These are phyloP conservation scores for Siphlonurus alternatus DNA, from an alignment of 2,888 invertebrate species.

Conservation along the genomic window DNA sequence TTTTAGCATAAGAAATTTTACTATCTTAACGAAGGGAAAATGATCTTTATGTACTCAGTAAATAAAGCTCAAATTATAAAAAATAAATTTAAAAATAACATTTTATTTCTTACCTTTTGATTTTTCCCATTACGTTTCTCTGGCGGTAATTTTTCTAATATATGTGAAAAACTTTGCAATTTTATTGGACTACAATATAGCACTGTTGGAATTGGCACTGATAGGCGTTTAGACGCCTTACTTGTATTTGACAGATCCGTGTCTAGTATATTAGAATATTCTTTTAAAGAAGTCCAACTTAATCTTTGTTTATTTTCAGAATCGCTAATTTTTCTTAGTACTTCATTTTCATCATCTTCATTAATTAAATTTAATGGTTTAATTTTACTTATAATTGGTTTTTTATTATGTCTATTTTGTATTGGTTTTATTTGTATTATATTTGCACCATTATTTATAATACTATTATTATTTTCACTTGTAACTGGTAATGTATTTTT, in stretches of 20 bases:
- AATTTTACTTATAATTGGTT: not conserved
- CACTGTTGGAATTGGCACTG: not conserved
- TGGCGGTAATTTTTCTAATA: not conserved
- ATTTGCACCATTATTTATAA: not conserved
- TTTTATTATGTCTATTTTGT: not conserved
- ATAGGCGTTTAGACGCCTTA: not conserved
- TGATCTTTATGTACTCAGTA: too few relatives aligned
- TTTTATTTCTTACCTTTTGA: not conserved
- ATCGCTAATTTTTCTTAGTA: not conserved
- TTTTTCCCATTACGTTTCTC: not conserved
- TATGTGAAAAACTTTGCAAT: not conserved
- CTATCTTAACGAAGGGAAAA: too few relatives aligned
- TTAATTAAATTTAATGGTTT: not conserved
- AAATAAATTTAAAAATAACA: too few relatives aligned
- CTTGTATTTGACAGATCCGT: too few relatives aligned
- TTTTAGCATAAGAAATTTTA: too few relatives aligned
- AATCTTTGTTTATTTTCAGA: not conserved
- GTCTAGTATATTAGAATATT: too few relatives aligned
- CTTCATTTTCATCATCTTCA: not conserved
- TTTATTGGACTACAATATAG: not conserved
- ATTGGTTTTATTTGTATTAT: too few relatives aligned
- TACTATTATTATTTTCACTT: not conserved
- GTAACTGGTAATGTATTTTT: not conserved
- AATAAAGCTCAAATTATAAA: too few relatives aligned
- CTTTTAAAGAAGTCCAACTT: not conserved